These are phyloP conservation scores for Diadumene lineata DNA, from an alignment of 92 coral and sea anemone genomes.

Conservation along the genomic window DNA sequence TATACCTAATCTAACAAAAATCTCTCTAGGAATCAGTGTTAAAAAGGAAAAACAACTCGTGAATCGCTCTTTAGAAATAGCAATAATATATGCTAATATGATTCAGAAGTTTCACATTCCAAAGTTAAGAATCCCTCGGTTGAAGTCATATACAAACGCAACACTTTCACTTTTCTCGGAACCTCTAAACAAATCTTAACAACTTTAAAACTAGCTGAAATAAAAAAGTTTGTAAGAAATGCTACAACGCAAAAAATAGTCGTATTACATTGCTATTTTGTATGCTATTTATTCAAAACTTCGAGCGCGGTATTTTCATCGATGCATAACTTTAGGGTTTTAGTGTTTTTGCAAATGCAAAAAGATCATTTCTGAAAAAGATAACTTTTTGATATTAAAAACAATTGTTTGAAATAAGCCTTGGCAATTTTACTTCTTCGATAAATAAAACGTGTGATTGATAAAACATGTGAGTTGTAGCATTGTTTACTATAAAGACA, in stretches of 20 bases:
- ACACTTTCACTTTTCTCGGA: too few species aligned
- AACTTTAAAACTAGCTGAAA: too few species aligned
- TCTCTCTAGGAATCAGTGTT: too few species aligned
- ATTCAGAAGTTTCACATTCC: slow-evolving; percentile 14
- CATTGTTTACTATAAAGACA: slow-evolving; percentile 22
- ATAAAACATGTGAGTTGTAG: background rate
- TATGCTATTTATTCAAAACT: background rate
- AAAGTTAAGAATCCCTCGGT: background rate
- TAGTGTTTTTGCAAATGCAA: background rate
- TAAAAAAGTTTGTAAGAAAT: background rate
- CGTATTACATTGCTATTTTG: background rate
- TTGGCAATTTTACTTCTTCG: background rate
- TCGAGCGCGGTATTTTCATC: background rate
- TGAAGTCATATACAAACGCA: too few species aligned
- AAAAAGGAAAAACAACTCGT: background rate
- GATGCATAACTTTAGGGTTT: background rate
- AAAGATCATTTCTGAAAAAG: background rate
- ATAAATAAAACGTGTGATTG: background rate
- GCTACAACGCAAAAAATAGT: background rate
- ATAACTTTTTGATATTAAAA: background rate
- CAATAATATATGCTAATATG: background rate
- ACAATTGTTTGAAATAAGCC: background rate
- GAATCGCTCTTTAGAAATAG: background rate
- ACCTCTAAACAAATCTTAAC: too few species aligned
- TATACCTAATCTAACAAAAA: too few species aligned